Base-by-base conservation (phyloP, 2,888 invertebrate species). In the Taphrorychus bicolor region DNA sequence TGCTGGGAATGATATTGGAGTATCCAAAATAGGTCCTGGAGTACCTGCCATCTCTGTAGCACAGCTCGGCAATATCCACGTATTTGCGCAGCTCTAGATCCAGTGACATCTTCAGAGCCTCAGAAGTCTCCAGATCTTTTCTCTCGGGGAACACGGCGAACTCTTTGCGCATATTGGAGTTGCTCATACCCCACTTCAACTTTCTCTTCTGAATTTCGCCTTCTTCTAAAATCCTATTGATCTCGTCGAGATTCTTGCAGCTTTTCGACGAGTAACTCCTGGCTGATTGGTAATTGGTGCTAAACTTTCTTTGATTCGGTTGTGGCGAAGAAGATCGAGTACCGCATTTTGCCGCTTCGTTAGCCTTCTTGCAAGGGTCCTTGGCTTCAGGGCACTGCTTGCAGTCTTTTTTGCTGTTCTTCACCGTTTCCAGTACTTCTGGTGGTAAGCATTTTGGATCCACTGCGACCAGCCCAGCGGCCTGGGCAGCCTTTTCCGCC, bases 401-500 rank as follows among this genome's bases (percentile, higher is more conserved):
- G 22, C 70, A 70, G 11, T 64, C 64, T 14, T 64, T 69, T n/a
- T n/a, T n/a, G n/a, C n/a, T n/a, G n/a, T n/a, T n/a, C 49, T 54
- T 41, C 5, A 53, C 17, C 2, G 17, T 24, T 49, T 56, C 54
- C 14, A 57, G 22, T 1, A 66, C 49, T 3, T 60, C 57, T 3
- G 53, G 52, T 9, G 71, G 73, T 18, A 73, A 14, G 32, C 73
- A 72, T 70, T 73, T 72, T 1, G 76, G 76, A 59, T 79, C 77
- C 32, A 76, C 73, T 0, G 79, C 62, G 16, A 74, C 69, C 22
- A 80, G 68, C 18, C 80, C 80, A 3, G 77, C 79, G n/a, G 75
- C 75, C 18, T 73, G 72, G 0, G 81, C 81, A 2, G 79, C 79
- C 67, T 74, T 77, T 59, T 77, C 74, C 0, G 80, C 79, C 49